These are phyloP conservation scores for Muscicapa comitata DNA, from an alignment of 2,797 vertebrate species.

Conservation along the genomic window DNA sequence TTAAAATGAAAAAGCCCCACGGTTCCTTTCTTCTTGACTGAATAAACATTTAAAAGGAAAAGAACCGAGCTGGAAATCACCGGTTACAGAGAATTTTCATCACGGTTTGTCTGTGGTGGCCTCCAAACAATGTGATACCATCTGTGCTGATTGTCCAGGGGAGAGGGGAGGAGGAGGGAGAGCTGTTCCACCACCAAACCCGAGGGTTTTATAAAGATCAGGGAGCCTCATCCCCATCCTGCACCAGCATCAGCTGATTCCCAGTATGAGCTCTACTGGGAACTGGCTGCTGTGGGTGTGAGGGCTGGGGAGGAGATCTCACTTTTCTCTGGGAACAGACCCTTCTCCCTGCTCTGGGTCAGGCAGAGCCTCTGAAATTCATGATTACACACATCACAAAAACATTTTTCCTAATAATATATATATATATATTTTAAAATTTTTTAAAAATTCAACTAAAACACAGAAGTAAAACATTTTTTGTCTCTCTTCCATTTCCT, in stretches of 20 bases:
- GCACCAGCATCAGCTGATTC: background rate
- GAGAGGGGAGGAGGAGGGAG: background rate
- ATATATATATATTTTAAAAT: too few relatives aligned
- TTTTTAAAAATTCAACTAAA: background rate
- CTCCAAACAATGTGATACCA: background rate
- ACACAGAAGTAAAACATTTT: background rate
- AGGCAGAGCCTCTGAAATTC: background rate
- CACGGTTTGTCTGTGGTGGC: background rate
- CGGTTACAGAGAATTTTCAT: background rate
- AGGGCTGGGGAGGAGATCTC: background rate
- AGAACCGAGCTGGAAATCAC: background rate
- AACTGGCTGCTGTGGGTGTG: background rate
- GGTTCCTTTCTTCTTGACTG: slow-evolving; percentile 37
- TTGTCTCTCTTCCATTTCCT: background rate
- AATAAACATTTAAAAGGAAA: slow-evolving; percentile 32
- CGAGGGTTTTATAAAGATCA: background rate
- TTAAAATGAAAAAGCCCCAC: slow-evolving; percentile 42
- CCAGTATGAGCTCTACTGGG: background rate
- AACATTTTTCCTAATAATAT: background rate
- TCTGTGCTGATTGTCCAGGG: slow-evolving; percentile 7
- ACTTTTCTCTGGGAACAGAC: background rate
- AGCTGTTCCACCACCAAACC: background rate
- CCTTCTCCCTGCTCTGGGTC: too few relatives aligned
- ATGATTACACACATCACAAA: background rate
- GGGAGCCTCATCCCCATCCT: background rate